Base-by-base conservation (phyloP, 1,140 invertebrate genomes). In the Bilobella aurantiaca region DNA sequence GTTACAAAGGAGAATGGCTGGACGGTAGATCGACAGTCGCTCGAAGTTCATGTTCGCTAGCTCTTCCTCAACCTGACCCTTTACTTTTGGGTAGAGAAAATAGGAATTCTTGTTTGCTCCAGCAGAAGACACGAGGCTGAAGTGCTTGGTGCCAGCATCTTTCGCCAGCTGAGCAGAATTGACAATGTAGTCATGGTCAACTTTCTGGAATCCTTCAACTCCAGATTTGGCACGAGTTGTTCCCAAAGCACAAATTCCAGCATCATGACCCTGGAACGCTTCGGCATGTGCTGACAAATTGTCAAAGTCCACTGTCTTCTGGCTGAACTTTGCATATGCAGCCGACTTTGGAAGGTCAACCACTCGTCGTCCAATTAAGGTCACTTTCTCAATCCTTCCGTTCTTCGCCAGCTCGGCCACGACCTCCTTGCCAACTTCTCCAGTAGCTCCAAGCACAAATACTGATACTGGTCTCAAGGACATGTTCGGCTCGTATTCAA, bases 151-250 rank as follows among this genome's bases (percentile, higher is more conserved):
- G 2, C 79, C 80, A 46, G 73, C 74, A 46, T 75, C 72, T 66
- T 80, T 81, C 0, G 82, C 78, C 16, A 81, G 37, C 59, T 79
- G 76, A 25, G 81, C 82, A 23, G 79, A 65, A 30, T 76, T 73
- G 23, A 81, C 60, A 1, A 83, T 80, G 75, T 83, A 83, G 66
- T 83, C 82, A 74, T 81, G 77, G 73, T 83, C 82, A 0, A 83
- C 81, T 68, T 75, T 76, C 30, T 79, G 75, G 73, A 82, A 83
- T 3, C 80, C 81, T 62, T 79, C 81, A 18, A 73, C 73, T 60
- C 81, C 81, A 56, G 79, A 65, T 68, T 82, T 81, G 8, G 69
- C 79, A 57, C 77, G 74, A 2, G 82, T 83, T 46, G 82, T 84
- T 62, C 82, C 82, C 16, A 83, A 68, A 58, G 78, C 78, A 73